A percentile compares a stretch with the other conserved stretches of the same genome.
These are phyloP conservation scores for Alectura lathami DNA, from an alignment of 2,113 vertebrate genomes.

Conservation along the genomic window DNA sequence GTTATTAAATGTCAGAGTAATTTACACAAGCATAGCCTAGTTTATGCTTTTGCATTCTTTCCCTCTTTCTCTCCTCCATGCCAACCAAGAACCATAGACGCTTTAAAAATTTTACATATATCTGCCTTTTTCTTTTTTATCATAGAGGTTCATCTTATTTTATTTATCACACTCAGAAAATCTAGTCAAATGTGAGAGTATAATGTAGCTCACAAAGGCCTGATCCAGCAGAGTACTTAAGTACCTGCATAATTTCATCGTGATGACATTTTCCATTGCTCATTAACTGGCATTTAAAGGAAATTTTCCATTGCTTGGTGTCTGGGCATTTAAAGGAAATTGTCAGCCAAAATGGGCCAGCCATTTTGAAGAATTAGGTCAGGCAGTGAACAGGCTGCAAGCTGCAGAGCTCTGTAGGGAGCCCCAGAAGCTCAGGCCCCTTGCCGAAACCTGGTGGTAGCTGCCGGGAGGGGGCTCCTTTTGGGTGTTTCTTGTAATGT, in stretches of 20 bases:
- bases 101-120: constrained; percentile 14
- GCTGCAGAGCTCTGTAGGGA: background rate
- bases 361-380: constrained; percentile 29
- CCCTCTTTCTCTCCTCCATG: background rate
- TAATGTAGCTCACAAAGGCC: constrained; percentile 1
- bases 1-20: constrained; percentile 71
- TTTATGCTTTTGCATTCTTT: constrained; percentile 50
- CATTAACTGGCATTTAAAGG: constrained; percentile 50
- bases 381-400: background rate
- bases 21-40: constrained; percentile 30
- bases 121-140: background rate
- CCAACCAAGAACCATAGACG: background rate
- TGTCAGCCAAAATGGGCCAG: constrained; percentile 38
- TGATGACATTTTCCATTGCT: constrained; percentile 56
- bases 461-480: background rate
- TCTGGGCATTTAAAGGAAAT: constrained; percentile 31
- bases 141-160: background rate
- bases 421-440: background rate
- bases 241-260: constrained; percentile 43
- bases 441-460: background rate
- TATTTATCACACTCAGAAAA: constrained; percentile 26
- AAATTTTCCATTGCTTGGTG: constrained; percentile 50
- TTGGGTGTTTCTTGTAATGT: background rate
- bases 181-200: background rate
- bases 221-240: constrained; percentile 37